These are phyloP conservation scores for Cryptotermes secundus DNA, from an alignment of 1,140 invertebrate genomes.

Conservation along the genomic window DNA sequence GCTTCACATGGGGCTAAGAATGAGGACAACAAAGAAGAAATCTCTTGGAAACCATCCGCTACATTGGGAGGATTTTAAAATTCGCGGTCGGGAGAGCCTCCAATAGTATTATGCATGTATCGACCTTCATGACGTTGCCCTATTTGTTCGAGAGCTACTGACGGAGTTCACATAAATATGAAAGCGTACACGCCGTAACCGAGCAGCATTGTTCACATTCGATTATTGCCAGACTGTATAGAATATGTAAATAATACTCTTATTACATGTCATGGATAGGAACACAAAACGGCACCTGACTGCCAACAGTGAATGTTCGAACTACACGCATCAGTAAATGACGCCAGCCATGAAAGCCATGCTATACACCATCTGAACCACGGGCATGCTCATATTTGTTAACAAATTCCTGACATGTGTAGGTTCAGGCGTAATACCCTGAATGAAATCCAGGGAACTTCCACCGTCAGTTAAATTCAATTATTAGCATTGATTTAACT, in stretches of 20 bases:
- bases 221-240: not conserved
- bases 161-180: too few species aligned
- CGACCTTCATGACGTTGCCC: too few species aligned
- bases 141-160: too few species aligned
- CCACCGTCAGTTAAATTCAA: not conserved
- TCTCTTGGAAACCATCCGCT: too few species aligned
- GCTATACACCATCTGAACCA: not conserved
- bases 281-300: not conserved
- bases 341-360: not conserved
- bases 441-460: not conserved
- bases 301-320: not conserved
- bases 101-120: too few species aligned
- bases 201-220: not conserved
- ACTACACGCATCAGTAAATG: not conserved
- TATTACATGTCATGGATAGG: not conserved
- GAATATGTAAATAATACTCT: not conserved
- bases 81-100: too few species aligned
- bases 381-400: not conserved
- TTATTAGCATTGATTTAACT: not conserved
- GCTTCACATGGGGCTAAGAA: too few species aligned
- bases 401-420: not conserved
- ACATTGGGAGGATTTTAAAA: too few species aligned
- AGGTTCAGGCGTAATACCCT: not conserved
- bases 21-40: too few species aligned
- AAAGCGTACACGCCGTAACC: not conserved